A percentile compares a stretch with the other conserved stretches of the same genome.
These are phyloP conservation scores for Hyposoter didymator DNA, from an alignment of 2,888 invertebrate species.

Conservation along the genomic window DNA sequence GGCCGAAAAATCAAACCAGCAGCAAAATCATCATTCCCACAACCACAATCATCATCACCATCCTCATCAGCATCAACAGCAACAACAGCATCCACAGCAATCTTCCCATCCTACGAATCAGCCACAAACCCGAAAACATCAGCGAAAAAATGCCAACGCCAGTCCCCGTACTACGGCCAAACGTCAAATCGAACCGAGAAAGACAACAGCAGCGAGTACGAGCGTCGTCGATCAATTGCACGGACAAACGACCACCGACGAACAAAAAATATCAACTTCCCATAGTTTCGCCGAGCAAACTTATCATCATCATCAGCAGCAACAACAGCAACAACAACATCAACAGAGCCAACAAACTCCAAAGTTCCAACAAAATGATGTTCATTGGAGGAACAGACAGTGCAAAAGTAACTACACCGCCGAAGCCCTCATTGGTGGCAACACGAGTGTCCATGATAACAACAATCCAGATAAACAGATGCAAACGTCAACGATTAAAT, in stretches of 20 bases:
- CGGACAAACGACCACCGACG: conserved; percentile 76
- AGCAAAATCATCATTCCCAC: conserved; percentile 73
- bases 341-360: conserved; percentile 74
- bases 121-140: conserved; percentile 78
- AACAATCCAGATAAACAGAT: conserved; percentile 79
- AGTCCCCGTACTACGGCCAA: conserved; percentile 80
- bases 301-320: conserved; percentile 71
- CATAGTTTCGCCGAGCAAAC: conserved; percentile 59
- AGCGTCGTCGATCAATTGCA: conserved; percentile 73
- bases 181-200: conserved; percentile 80
- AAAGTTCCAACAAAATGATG: conserved; percentile 80
- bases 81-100: conserved; percentile 68
- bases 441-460: conserved; percentile 76
- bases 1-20: conserved; percentile 79
- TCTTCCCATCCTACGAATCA: conserved; percentile 64
- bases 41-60: conserved; percentile 68
- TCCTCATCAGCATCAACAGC: conserved; percentile 62
- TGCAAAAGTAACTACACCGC: conserved; percentile 84
- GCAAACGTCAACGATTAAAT: conserved; percentile 75
- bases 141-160: conserved; percentile 77
- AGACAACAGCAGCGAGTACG: conserved; percentile 63
- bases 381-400: conserved; percentile 81
- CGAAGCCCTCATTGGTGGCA: conserved; percentile 82
- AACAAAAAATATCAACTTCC: conserved; percentile 74
- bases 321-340: conserved; percentile 72